Base-by-base conservation (phyloP, 1,140 invertebrate species). In the Adoxophyes honmai region DNA sequence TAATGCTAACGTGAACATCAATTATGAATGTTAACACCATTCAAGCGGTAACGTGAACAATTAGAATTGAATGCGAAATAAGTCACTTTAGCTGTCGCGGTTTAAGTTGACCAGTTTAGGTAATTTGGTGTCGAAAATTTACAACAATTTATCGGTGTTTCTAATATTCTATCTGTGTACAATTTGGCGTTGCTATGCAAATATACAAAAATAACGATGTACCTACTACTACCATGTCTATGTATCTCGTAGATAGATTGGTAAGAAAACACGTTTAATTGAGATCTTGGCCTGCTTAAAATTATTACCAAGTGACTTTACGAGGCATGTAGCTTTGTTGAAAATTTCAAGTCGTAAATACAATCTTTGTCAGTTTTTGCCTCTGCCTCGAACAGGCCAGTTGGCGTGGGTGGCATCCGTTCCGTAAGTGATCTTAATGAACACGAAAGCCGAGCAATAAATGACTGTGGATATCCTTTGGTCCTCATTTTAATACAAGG, bases 1-100 rank as follows among this genome's bases (percentile, higher is more conserved):
- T 48, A 48, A 48, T 48, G 21, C 4, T 48, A 48, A 48, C 42
- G 10, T 16, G 42, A 48, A 18, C 42, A 48, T 48, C 42, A 48
- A 48, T 48, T 48, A 48, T 48, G 21, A 21, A 48, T 48, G 42
- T 48, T 48, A 48, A 48, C 42, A 48, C 18, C 42, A 48, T 48
- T 33, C 10, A 21, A 48, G 21, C 21, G 21, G 21, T 28, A 48
- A 28, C 21, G 2, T 18, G 18, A 18, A 28, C 16, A 21, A 11
- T 21, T 21, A 48, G 15, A 48, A 21, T 33, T 48, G 21, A 48
- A 48, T 48, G 42, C 18, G 21, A 48, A 48, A 48, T 48, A 21
- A 21, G 21, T 48, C 21, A 7, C 28, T 48, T 6, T 48, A 28
- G 21, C 21, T 11, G 16, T 33, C 42, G 11, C 42, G n/a, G 18